Base-by-base conservation (phyloP, 2,797 vertebrate species). In the Alcedo quadribrachys region DNA sequence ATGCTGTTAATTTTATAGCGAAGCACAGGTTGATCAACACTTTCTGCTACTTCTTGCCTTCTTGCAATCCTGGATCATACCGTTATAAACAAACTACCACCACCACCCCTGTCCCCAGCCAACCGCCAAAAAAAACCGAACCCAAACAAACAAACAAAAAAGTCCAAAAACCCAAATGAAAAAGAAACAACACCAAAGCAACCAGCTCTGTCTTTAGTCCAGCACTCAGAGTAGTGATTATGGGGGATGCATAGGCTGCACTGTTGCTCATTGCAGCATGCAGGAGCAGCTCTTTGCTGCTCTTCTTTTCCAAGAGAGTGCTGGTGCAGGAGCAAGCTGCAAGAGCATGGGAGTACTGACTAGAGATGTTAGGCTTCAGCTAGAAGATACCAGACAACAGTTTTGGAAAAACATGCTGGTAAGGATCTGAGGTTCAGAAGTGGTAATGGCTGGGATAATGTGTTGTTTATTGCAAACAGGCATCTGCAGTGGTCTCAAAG, bases 401-500 rank as follows among this genome's bases (percentile, higher is more conserved):
- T 40, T 81, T 68, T 48, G n/a, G 66, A 33, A 87, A 87, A 82
- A 84, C 45, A 42, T 37, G 50, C 61, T 18, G 4, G 4, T 16
- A 1, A 9, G 63, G 82, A 66, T 77, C 62, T 53, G 62, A 54
- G 66, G 46, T 55, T 84, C 58, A 65, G 73, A 68, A 74, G 90
- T 32, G 73, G 75, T 87, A 86, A 88, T 37, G 53, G 62, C 60
- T 0, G 0, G 55, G 85, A 83, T 85, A 93, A 89, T 60, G 32
- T 51, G 73, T 54, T 78, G 61, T 76, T 95, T 81, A 94, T 93
- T 92, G 60, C 83, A 81, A 81, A 83, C 71, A 92, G 88, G 69
- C 82, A 86, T 70, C 81, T 79, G 65, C 81, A 78, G 48, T n/a
- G 79, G 24, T 53, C 74, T 83, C 3, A 0, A 71, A 92, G 79